Percentiles rank a stretch among this genome's conserved stretches.
Conservation (phyloP, 1,140 invertebrate species). For the Drosophila gunungcola region DNA sequence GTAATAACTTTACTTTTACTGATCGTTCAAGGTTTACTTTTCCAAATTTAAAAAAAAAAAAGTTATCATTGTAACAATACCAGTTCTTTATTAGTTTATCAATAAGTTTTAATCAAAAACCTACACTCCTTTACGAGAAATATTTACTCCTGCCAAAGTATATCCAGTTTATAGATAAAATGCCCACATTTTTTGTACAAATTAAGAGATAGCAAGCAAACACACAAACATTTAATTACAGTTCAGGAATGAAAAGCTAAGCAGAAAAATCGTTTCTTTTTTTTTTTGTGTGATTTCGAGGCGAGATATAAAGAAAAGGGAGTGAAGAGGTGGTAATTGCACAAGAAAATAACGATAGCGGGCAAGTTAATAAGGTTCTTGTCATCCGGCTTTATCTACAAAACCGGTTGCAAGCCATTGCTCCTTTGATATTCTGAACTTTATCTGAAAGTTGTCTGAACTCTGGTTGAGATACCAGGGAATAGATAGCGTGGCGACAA, state of each 20-base stretch:
- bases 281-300: background rate
- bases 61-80: no score
- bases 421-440: slow-evolving; percentile 18
- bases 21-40: no score
- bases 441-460: slow-evolving; percentile 37
- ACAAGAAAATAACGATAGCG: slow-evolving; percentile 5
- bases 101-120: no score
- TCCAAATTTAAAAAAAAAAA: no score
- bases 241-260: slow-evolving; percentile 24
- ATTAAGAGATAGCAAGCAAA: slow-evolving; percentile 5
- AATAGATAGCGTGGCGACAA: slow-evolving; percentile 12
- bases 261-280: slow-evolving; percentile 9
- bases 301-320: slow-evolving; percentile 1
- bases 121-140: no score
- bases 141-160: no score
- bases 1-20: no score
- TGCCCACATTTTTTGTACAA: background rate
- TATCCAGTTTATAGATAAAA: background rate
- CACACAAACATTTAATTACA: slow-evolving; percentile 9
- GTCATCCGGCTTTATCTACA: slow-evolving; percentile 18
- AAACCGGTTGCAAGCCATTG: slow-evolving; percentile 7
- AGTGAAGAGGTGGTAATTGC: background rate
- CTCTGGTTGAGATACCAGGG: slow-evolving; percentile 4
- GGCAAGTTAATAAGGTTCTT: slow-evolving; percentile 6
- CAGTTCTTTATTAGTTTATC: no score